phyloP scores from a whole-genome alignment of 2,888 invertebrate genomes.

The Dicyrtomina minuta region DNA sequence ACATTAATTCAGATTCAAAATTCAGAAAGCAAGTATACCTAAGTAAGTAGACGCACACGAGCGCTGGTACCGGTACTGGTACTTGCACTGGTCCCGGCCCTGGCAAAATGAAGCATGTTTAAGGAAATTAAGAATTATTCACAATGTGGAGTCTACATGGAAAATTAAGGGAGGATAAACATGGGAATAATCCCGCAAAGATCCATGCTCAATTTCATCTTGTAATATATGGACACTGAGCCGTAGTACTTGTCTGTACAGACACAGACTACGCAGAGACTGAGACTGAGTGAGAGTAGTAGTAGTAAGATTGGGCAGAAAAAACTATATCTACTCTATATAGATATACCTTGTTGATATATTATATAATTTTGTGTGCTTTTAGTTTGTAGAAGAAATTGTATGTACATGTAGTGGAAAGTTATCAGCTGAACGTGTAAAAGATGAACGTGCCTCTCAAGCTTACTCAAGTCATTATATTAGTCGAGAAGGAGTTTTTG shows the following conservation, averaged over 20 bases:
- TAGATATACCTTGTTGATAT: no score
- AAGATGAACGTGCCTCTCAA: constrained; percentile 20
- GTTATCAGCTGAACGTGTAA: constrained; percentile 24
- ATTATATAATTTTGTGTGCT: no score
- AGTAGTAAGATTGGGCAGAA: no score
- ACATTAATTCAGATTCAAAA: no score
- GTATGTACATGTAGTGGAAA: constrained; percentile 2
- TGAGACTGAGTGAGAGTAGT: constrained; percentile 2
- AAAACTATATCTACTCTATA: no score
- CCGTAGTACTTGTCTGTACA: not conserved
- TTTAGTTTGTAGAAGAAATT: no score
- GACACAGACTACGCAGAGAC: not conserved
- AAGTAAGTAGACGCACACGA: no score
- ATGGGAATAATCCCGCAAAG: constrained; percentile 26
- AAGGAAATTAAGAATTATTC: not conserved
- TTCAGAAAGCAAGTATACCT: no score
- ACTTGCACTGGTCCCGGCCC: no score
- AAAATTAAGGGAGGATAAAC: constrained; percentile 29
- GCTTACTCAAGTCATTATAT: not conserved
- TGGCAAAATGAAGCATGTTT: constrained; percentile 8
- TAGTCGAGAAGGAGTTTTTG: no score
- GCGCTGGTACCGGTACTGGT: no score
- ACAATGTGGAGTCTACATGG: not conserved
- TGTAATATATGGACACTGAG: not conserved
- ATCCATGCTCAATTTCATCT: constrained; percentile 25